phyloP scores from a whole-genome alignment of 2,888 invertebrate genomes.

The Dendrolimus pini region DNA sequence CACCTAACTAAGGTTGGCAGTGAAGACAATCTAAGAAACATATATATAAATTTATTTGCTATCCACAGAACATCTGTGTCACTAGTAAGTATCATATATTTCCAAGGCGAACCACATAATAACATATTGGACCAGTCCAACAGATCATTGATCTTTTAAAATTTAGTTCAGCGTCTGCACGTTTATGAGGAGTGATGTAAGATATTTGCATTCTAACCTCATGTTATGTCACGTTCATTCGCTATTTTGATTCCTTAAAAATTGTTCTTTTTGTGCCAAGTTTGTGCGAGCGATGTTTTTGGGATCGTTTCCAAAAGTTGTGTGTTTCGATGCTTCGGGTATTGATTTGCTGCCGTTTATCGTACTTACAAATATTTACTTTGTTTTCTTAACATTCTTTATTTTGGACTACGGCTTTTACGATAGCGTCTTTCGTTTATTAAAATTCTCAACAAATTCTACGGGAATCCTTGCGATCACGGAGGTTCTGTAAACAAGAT shows the following conservation, averaged over 20 bases:
- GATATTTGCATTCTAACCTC: background rate
- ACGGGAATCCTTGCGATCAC: too few relatives aligned
- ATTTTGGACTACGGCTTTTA: too few relatives aligned
- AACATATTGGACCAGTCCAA: too few relatives aligned
- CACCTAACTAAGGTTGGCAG: too few relatives aligned
- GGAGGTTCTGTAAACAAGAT: too few relatives aligned
- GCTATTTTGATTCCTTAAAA: background rate
- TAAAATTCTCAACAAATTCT: too few relatives aligned
- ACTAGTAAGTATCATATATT: too few relatives aligned
- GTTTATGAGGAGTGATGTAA: background rate
- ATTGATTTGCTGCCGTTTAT: background rate
- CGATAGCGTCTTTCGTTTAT: too few relatives aligned
- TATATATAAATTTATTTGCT: too few relatives aligned
- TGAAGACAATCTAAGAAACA: too few relatives aligned
- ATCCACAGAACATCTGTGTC: too few relatives aligned
- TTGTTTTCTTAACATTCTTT: background rate
- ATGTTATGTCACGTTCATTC: background rate
- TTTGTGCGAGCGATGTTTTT: background rate
- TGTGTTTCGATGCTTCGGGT: background rate
- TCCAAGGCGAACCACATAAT: too few relatives aligned
- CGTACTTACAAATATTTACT: background rate
- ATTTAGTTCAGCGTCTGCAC: background rate
- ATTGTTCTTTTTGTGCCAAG: background rate
- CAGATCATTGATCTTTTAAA: constrained; percentile 8
- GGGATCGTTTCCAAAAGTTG: background rate